Conservation (phyloP, 1,140 invertebrate genomes). For the Caenorhabditis remanei region DNA sequence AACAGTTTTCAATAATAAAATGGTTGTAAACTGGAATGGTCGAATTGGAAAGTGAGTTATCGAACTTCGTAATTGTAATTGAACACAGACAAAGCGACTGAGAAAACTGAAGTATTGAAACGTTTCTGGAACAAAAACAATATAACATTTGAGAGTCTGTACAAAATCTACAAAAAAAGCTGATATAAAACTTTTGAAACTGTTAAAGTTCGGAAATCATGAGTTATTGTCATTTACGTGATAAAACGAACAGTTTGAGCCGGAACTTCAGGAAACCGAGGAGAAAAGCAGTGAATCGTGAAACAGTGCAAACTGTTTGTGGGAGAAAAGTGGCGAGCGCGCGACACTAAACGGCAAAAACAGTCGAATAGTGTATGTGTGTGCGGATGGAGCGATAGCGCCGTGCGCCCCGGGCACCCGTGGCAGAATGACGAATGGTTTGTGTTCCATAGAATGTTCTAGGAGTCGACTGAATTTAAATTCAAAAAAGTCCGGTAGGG, state of each 20-base stretch:
- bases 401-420: slow-evolving; percentile 8
- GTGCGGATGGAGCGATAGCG: slow-evolving; percentile 30
- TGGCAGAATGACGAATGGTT: slow-evolving; percentile 18
- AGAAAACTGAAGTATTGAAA: too few relatives aligned
- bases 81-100: not conserved
- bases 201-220: too few relatives aligned
- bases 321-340: slow-evolving; percentile 21
- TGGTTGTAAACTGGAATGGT: not conserved
- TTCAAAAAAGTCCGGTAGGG: too few relatives aligned
- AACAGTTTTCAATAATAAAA: not conserved
- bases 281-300: slow-evolving; percentile 3
- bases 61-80: not conserved
- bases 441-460: slow-evolving; percentile 1
- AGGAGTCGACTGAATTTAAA: not conserved
- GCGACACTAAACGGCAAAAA: slow-evolving; percentile 50
- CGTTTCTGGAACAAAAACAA: too few relatives aligned
- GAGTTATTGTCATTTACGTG: not conserved
- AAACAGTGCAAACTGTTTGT: slow-evolving; percentile 46
- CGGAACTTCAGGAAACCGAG: not conserved
- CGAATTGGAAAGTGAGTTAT: not conserved
- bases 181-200: too few relatives aligned
- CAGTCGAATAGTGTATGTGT: not conserved
- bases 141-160: too few relatives aligned
- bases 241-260: not conserved
- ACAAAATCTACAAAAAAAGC: too few relatives aligned